These are phyloP conservation scores for Contarinia nasturtii DNA, from an alignment of 1,140 invertebrate species.

Conservation along the genomic window DNA sequence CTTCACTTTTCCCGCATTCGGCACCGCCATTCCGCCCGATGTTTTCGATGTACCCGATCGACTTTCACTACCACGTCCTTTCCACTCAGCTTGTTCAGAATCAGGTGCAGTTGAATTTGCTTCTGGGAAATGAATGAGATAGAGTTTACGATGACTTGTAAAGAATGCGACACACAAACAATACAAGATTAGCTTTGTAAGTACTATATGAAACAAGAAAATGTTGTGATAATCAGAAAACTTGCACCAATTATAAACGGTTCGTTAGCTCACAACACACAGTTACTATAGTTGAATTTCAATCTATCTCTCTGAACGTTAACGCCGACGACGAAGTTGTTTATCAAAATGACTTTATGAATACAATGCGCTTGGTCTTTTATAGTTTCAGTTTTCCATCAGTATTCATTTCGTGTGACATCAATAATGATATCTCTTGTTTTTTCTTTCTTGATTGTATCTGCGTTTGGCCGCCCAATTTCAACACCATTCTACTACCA, in stretches of 20 bases:
- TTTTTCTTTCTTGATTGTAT: no score
- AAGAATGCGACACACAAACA: neutral
- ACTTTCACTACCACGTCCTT: constrained; percentile 22
- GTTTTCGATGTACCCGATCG: constrained; percentile 30
- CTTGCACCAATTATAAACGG: neutral
- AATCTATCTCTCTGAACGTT: no score
- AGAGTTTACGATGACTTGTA: neutral
- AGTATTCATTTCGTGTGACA: no score
- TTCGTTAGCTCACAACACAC: neutral
- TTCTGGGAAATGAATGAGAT: constrained; percentile 28
- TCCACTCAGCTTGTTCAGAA: constrained; percentile 36
- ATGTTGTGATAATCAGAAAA: neutral
- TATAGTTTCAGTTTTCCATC: no score
- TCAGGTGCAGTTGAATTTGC: constrained; percentile 47
- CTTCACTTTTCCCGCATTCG: constrained; percentile 56
- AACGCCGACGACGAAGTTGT: no score
- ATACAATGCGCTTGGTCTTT: no score
- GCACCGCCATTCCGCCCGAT: constrained; percentile 43
- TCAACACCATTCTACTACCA: no score
- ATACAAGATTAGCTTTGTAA: neutral
- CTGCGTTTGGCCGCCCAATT: no score
- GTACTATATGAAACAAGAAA: neutral
- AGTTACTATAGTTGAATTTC: neutral
- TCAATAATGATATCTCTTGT: no score
- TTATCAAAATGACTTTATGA: no score